Conservation (phyloP, 2,797 vertebrate genomes). For the Holocentrus rufus region DNA sequence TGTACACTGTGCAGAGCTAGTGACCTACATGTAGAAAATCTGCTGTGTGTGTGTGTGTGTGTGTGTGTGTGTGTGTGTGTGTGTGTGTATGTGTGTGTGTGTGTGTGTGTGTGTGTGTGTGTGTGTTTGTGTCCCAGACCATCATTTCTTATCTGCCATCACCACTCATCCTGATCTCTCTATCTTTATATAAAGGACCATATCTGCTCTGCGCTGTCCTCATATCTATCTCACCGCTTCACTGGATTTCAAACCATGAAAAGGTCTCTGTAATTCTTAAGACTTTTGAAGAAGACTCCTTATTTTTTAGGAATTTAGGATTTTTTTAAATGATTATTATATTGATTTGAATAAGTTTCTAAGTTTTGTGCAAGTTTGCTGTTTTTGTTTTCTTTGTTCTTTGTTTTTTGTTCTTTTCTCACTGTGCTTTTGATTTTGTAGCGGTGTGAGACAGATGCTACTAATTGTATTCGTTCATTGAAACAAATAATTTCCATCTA, state of each 20-base stretch:
- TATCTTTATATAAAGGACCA: slow-evolving; percentile 42
- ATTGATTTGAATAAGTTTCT: slow-evolving; percentile 24
- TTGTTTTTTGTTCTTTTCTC: too few relatives aligned
- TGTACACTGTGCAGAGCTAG: too few relatives aligned
- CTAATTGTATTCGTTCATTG: too few relatives aligned
- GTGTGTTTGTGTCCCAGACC: slow-evolving; percentile 8
- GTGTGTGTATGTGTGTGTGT: not conserved
- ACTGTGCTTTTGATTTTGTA: too few relatives aligned
- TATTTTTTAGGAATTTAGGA: slow-evolving; percentile 10
- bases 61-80: too few relatives aligned
- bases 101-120: slow-evolving; percentile 1
- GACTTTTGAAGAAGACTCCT: slow-evolving; percentile 23
- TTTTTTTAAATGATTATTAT: slow-evolving; percentile 12
- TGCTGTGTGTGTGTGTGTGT: too few relatives aligned
- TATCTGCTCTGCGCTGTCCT: slow-evolving; percentile 38
- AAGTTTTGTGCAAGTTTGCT: slow-evolving; percentile 21
- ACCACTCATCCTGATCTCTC: slow-evolving; percentile 49
- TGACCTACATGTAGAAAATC: too few relatives aligned
- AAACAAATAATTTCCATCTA: too few relatives aligned
- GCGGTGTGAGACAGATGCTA: too few relatives aligned
- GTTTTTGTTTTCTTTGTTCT: too few relatives aligned
- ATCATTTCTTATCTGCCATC: slow-evolving; percentile 57
- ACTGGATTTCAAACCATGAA: slow-evolving; percentile 42
- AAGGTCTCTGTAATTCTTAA: slow-evolving; percentile 26
- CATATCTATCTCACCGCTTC: slow-evolving; percentile 41